Evolutionary conservation across 2,113 vertebrate species (phyloP).

Genomic region (Pangasianodon hypophthalmus): DNA sequence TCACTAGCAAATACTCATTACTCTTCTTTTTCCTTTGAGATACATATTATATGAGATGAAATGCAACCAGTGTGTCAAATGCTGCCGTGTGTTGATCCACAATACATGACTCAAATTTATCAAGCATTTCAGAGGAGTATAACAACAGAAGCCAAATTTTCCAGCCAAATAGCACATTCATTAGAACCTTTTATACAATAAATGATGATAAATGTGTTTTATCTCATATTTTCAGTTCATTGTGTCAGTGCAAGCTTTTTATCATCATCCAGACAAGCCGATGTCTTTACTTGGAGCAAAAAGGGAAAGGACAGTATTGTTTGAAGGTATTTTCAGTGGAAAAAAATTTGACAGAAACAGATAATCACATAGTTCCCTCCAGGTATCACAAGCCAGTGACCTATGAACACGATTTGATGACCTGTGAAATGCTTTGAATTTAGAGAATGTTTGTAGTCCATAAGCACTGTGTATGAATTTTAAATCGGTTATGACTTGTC

Average conservation of each 20-base stretch:
- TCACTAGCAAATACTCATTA: not conserved
- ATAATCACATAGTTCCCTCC: not conserved
- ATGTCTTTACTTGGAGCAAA: not conserved
- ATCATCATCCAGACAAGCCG: not conserved
- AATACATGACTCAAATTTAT: not conserved
- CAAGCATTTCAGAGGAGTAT: not conserved
- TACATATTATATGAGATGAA: not conserved
- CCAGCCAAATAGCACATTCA: not conserved
- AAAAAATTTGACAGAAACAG: not conserved
- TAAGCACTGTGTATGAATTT: not conserved
- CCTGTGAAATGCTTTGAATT: not conserved
- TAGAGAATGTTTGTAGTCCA: not conserved
- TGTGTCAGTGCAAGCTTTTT: not conserved
- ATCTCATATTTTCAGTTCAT: not conserved
- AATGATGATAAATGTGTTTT: not conserved
- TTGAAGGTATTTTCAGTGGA: not conserved
- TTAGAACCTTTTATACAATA: not conserved
- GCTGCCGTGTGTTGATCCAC: not conserved
- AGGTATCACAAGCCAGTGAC: not conserved
- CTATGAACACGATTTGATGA: not conserved
- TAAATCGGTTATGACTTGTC: not conserved
- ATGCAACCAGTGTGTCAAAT: not conserved
- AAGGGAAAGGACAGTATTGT: not conserved
- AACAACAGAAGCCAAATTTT: not conserved
- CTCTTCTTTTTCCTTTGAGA: not conserved